phyloP scores from a whole-genome alignment of 2,797 vertebrate species.

The Manis crassicaudata region DNA sequence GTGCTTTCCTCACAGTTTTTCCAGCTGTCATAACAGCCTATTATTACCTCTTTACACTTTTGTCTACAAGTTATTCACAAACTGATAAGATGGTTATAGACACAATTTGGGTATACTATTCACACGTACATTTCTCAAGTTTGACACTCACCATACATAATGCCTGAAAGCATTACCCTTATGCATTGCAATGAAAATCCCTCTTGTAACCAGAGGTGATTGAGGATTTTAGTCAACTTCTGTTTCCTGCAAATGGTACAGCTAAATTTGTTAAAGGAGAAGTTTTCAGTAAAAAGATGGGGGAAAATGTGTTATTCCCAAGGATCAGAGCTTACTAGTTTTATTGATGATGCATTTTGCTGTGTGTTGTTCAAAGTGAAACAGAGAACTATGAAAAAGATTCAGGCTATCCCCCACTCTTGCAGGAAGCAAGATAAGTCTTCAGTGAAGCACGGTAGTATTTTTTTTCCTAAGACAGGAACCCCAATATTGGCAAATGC shows the following conservation, averaged over 20 bases:
- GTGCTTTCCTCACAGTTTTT: background rate
- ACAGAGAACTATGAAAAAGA: slow-evolving; percentile 23
- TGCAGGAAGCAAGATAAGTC: slow-evolving; percentile 60
- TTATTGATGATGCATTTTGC: slow-evolving; percentile 17
- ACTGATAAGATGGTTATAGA: background rate
- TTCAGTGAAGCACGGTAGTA: slow-evolving; percentile 56
- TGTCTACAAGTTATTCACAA: background rate
- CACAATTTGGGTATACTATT: background rate
- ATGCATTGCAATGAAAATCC: background rate
- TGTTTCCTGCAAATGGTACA: background rate
- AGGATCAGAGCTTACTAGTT: background rate
- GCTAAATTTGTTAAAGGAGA: slow-evolving; percentile 20
- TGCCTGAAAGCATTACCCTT: background rate
- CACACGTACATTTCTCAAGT: background rate
- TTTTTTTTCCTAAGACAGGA: slow-evolving; percentile 53
- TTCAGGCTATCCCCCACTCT: slow-evolving; percentile 21
- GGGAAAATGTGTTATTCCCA: background rate
- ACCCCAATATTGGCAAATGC: slow-evolving; percentile 65
- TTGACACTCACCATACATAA: background rate
- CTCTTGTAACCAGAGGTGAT: background rate
- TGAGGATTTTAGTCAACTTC: background rate
- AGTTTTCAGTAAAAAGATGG: background rate
- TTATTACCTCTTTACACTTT: background rate
- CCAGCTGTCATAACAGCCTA: background rate
- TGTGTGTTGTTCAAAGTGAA: slow-evolving; percentile 52